Base-by-base conservation (phyloP, 2,797 vertebrate species). In the Linurgus olivaceus region DNA sequence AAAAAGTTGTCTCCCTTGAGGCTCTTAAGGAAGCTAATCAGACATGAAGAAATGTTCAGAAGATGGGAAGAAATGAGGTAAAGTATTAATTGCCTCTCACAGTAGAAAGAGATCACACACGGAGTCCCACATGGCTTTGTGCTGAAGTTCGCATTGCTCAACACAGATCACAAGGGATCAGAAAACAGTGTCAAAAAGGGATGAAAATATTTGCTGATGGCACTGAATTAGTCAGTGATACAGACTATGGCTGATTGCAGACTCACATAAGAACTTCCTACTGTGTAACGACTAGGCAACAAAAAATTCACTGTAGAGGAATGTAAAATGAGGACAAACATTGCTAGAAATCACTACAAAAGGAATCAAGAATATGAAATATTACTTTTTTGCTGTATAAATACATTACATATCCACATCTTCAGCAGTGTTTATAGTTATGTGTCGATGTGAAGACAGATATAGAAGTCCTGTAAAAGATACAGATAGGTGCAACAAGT, bases 1-100 rank as follows among this genome's bases (percentile, higher is more conserved):
- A 33, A 6, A 70, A 58, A 55, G 55, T 76, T 85, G n/a, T 7
- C 14, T 80, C n/a, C 55, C 72, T 78, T 2, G 2, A 87, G 81
- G 91, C 55, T 38, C 61, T 67, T 74, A 26, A 80, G 57, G 42
- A 89, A 94, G 72, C 6, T 91, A 61, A 79, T 61, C 55, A 71
- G 93, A 90, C 17, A 14, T 54, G 87, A 86, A 92, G 75, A 95
- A 76, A 89, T 31, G 14, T 31, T 91, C 72, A 83, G 52, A 96
- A 82, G 87, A 74, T 37, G 65, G 59, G 45, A 85, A 91, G 61
- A 92, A 84, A 52, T n/a, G 28, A 86, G 28, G 70, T 33, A 82
- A 92, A 75, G 35, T 40, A 45, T 57, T 29, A 51, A 37, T 10
- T 92, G 81, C 59, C 40, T 57, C 51, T 77, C 52, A 54, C 29